These are phyloP conservation scores for Phrynocephalus versicolor DNA, from an alignment of 2,113 vertebrate species.

Conservation along the genomic window DNA sequence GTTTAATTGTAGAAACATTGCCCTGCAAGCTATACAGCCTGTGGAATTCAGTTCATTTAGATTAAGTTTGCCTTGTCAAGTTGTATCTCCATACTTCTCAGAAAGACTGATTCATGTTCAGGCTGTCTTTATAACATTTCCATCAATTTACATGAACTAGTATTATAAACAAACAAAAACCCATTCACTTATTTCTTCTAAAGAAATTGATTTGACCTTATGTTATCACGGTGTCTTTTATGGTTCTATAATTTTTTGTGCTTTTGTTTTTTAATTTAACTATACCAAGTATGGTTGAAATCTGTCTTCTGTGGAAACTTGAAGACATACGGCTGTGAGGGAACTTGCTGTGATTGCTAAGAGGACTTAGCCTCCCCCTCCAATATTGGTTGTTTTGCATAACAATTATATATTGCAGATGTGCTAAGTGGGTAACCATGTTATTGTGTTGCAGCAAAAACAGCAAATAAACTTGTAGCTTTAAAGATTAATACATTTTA, in stretches of 20 bases:
- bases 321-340: background rate
- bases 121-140: background rate
- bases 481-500: too few relatives aligned
- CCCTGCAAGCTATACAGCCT: background rate
- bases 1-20: background rate
- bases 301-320: background rate
- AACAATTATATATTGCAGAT: too few relatives aligned
- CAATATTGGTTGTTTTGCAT: too few relatives aligned
- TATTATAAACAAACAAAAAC: background rate
- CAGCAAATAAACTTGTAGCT: too few relatives aligned
- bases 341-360: background rate
- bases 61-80: background rate
- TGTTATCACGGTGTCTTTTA: background rate
- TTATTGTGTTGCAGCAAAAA: too few relatives aligned
- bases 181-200: background rate
- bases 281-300: background rate
- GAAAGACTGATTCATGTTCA: background rate
- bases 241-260: background rate
- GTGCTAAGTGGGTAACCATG: too few relatives aligned
- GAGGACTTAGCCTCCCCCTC: too few relatives aligned
- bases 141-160: background rate
- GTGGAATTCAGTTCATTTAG: background rate
- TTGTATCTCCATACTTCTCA: background rate
- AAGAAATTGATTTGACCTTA: background rate
- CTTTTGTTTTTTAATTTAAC: background rate